These are phyloP conservation scores for Paedocypris micromegethes DNA, from an alignment of 2,797 vertebrate genomes.

Conservation along the genomic window DNA sequence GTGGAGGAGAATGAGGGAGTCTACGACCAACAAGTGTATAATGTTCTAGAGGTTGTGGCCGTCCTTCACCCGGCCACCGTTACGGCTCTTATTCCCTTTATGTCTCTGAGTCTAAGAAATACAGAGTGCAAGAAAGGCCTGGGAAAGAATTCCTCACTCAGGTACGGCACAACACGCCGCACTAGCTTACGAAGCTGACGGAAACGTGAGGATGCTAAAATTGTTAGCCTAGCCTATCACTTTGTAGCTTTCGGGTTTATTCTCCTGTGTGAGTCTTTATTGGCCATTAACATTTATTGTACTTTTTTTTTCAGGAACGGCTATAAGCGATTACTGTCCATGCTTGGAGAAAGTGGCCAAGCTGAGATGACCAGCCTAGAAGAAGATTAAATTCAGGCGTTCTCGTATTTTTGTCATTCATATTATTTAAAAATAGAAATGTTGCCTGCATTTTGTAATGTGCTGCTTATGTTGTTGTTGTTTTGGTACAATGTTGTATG, in stretches of 20 bases:
- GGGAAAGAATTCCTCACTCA: conserved; percentile 81
- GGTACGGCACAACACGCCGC: conserved; percentile 55
- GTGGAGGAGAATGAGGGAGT: conserved; percentile 79
- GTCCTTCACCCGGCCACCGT: conserved; percentile 72
- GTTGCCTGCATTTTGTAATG: too few species aligned
- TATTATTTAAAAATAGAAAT: too few species aligned
- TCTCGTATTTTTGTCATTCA: too few species aligned
- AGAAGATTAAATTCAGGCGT: conserved; percentile 59
- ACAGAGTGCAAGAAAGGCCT: conserved; percentile 85
- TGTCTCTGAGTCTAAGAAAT: conserved; percentile 80
- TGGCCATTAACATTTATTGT: background rate
- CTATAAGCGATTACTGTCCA: conserved; percentile 82
- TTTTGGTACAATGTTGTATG: too few species aligned
- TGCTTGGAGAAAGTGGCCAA: conserved; percentile 81
- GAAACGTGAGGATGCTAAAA: too few species aligned
- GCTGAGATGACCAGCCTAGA: conserved; percentile 82
- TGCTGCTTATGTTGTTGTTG: too few species aligned
- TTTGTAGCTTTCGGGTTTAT: background rate
- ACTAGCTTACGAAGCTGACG: too few species aligned
- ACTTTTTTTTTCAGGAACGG: conserved; percentile 71
- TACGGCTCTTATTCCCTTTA: conserved; percentile 73
- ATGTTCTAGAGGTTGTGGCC: conserved; percentile 77
- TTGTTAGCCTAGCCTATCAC: too few species aligned
- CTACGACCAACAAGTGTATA: conserved; percentile 82
- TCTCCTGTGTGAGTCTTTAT: background rate